Conservation (phyloP, 2,888 invertebrate species). For the Caenorhabditis sinica region DNA sequence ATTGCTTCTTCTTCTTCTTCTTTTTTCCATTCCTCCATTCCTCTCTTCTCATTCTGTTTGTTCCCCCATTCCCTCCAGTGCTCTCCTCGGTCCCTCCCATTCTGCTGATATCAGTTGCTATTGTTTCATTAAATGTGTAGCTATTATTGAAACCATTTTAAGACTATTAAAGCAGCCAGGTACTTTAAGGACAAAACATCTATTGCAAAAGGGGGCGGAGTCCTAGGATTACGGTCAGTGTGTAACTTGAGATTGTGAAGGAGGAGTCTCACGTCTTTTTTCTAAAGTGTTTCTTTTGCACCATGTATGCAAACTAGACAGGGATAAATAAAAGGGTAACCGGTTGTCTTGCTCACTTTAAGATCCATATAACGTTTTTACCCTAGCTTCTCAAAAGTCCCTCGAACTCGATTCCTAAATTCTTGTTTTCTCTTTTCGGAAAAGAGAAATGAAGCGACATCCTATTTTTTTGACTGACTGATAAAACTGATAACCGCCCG, state of each 20-base stretch:
- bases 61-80: neutral
- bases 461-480: neutral
- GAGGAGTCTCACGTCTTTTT: constrained; percentile 28
- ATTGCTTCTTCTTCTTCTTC: constrained; percentile 13
- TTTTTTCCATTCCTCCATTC: neutral
- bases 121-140: neutral
- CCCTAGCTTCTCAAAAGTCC: neutral
- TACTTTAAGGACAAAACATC: no score
- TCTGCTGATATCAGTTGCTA: constrained; percentile 8
- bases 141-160: neutral
- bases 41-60: constrained; percentile 8
- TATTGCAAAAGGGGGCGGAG: constrained; percentile 4
- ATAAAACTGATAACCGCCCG: constrained; percentile 17
- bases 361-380: no score
- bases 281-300: constrained; percentile 16
- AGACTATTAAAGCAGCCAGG: neutral
- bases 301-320: constrained; percentile 27
- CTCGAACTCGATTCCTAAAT: neutral
- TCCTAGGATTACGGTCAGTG: constrained; percentile 19
- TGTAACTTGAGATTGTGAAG: constrained; percentile 24
- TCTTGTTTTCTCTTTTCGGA: no score
- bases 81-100: constrained; percentile 1
- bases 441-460: no score
- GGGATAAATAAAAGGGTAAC: constrained; percentile 7
- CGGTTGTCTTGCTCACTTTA: constrained; percentile 18